Evolutionary conservation across 2,888 invertebrate species (phyloP).

Genomic region (Creontiades dilutus): DNA sequence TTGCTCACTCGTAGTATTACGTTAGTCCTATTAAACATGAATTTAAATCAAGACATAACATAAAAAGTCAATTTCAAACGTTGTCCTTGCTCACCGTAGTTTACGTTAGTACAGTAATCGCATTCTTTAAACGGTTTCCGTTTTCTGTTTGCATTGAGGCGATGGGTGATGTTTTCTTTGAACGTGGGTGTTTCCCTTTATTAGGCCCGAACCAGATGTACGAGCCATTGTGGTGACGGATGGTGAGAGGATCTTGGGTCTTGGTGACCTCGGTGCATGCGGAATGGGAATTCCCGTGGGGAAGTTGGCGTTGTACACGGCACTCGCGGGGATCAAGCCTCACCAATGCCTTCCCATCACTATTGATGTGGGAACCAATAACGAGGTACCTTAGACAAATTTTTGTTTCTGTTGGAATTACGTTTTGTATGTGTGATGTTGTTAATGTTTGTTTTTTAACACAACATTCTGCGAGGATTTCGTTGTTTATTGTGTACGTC

Average conservation of each 20-base stretch:
- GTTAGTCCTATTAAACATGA: no score
- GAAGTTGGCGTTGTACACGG: slow-evolving; percentile 96
- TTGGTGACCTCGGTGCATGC: slow-evolving; percentile 97
- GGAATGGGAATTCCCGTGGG: slow-evolving; percentile 99
- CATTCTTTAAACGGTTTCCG: no score
- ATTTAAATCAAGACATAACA: no score
- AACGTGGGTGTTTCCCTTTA: neutral
- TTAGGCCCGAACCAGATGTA: slow-evolving; percentile 91
- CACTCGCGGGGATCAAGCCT: slow-evolving; percentile 97
- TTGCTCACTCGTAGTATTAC: no score
- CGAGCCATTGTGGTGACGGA: slow-evolving; percentile 96
- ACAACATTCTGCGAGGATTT: no score
- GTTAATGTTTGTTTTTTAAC: no score
- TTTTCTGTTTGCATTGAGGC: neutral
- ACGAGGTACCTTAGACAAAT: slow-evolving; percentile 81
- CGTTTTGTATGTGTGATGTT: no score
- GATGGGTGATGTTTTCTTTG: neutral
- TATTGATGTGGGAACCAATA: slow-evolving; percentile 97
- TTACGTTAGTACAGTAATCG: no score
- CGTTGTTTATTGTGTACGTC: no score
- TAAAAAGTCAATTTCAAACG: no score
- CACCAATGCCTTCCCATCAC: slow-evolving; percentile 96
- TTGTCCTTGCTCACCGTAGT: no score
- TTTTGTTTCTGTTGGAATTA: no score
- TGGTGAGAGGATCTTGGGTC: slow-evolving; percentile 96